phyloP scores from a whole-genome alignment of 2,888 invertebrate species.

The Caenorhabditis afra region DNA sequence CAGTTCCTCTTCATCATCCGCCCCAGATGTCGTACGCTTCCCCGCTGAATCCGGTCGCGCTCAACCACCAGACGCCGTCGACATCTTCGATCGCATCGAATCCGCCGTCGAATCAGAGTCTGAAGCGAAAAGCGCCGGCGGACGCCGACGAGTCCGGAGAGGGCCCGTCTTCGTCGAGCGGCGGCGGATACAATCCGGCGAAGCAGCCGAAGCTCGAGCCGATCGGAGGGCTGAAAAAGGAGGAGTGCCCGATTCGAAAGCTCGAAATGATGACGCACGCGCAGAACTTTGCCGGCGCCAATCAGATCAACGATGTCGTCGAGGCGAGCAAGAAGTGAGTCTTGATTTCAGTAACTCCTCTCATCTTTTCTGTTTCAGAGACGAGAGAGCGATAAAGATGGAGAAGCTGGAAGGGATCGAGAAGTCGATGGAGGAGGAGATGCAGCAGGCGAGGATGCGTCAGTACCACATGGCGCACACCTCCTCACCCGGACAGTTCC shows the following conservation, averaged over 20 bases:
- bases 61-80: conserved; percentile 20
- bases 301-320: conserved; percentile 53
- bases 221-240: neutral
- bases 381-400: conserved; percentile 41
- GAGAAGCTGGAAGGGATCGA: conserved; percentile 55
- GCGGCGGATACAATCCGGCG: conserved; percentile 1
- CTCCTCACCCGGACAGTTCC: conserved; percentile 53
- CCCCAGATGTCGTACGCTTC: neutral
- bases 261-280: conserved; percentile 51
- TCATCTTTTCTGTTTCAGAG: conserved; percentile 27
- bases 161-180: neutral
- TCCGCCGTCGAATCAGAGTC: conserved; percentile 18
- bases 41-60: conserved; percentile 23
- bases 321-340: conserved; percentile 52
- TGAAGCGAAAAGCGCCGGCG: conserved; percentile 31
- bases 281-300: conserved; percentile 31
- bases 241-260: conserved; percentile 35
- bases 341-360: neutral
- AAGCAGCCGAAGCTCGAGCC: conserved; percentile 28
- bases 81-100: conserved; percentile 18
- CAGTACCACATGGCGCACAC: conserved; percentile 5
- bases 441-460: conserved; percentile 11
- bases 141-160: conserved; percentile 10
- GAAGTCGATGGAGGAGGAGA: conserved; percentile 42
- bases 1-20: neutral